Evolutionary conservation across 2,113 vertebrate genomes (phyloP).

Genomic region (Diphyllodes magnificus): DNA sequence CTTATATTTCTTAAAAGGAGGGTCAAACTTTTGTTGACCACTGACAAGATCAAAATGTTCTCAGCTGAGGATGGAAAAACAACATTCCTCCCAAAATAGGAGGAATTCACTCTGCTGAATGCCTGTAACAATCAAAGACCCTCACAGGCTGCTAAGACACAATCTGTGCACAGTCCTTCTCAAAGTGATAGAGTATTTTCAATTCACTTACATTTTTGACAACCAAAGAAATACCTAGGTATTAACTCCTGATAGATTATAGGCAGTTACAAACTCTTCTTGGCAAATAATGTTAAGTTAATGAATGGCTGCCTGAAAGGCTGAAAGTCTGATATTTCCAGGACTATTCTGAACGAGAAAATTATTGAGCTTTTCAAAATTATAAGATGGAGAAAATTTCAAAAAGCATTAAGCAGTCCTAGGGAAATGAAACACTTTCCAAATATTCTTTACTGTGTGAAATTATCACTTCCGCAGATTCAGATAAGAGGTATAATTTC

Average conservation of each 20-base stretch:
- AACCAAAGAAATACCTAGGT: neutral
- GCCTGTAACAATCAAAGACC: neutral
- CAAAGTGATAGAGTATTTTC: neutral
- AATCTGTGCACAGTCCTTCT: neutral
- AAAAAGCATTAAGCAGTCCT: neutral
- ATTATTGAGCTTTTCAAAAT: neutral
- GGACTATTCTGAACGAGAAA: neutral
- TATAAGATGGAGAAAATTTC: neutral
- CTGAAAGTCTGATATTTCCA: neutral
- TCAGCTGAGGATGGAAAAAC: slow-evolving; percentile 12
- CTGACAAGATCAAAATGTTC: slow-evolving; percentile 12
- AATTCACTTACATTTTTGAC: neutral
- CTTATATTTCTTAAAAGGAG: neutral
- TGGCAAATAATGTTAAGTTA: neutral
- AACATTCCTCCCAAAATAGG: slow-evolving; percentile 22
- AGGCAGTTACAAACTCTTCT: neutral
- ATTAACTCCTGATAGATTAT: neutral
- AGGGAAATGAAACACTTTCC: neutral
- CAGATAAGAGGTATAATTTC: neutral
- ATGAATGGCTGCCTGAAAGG: neutral
- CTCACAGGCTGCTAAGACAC: neutral
- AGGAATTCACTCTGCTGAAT: neutral
- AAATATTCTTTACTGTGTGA: neutral
- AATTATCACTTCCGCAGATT: neutral
- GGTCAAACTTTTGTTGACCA: neutral